These are phyloP conservation scores for Albula goreensis DNA, from an alignment of 2,113 vertebrate species.

Conservation along the genomic window DNA sequence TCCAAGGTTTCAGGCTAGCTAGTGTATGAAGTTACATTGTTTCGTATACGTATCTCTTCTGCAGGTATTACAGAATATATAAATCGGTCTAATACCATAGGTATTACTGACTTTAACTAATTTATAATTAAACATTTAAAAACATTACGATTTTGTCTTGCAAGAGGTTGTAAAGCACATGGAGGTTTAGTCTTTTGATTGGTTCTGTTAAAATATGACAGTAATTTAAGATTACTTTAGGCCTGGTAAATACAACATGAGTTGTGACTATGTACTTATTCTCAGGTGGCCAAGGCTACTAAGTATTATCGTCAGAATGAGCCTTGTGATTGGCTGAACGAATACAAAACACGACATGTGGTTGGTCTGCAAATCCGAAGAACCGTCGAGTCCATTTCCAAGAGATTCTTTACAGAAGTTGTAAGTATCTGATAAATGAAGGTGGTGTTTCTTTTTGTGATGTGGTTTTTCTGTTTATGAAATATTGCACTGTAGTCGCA, in stretches of 20 bases:
- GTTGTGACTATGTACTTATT: slow-evolving; percentile 3
- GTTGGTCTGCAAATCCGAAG: slow-evolving; percentile 85
- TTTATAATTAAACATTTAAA: not conserved
- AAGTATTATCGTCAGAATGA: slow-evolving; percentile 88
- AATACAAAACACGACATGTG: slow-evolving; percentile 85
- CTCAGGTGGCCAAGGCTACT: slow-evolving; percentile 89
- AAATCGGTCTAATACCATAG: too few relatives aligned
- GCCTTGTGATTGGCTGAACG: slow-evolving; percentile 85
- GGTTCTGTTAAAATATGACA: too few relatives aligned
- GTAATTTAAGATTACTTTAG: too few relatives aligned
- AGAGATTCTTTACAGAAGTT: slow-evolving; percentile 92
- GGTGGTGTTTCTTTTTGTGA: not conserved
- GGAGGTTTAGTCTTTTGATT: too few relatives aligned
- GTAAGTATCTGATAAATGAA: slow-evolving; percentile 68
- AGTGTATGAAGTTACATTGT: not conserved
- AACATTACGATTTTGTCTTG: not conserved
- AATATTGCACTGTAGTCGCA: not conserved
- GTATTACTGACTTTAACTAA: not conserved
- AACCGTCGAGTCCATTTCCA: slow-evolving; percentile 90
- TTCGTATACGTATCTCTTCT: too few relatives aligned
- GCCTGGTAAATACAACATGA: not conserved
- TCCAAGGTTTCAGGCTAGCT: not conserved
- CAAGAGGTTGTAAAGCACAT: not conserved
- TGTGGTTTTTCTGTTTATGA: not conserved
- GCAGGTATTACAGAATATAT: too few relatives aligned